Percentiles rank a stretch among this genome's conserved stretches.
These are phyloP conservation scores for Zele albiditarsus DNA, from an alignment of 2,888 invertebrate species.

Conservation along the genomic window DNA sequence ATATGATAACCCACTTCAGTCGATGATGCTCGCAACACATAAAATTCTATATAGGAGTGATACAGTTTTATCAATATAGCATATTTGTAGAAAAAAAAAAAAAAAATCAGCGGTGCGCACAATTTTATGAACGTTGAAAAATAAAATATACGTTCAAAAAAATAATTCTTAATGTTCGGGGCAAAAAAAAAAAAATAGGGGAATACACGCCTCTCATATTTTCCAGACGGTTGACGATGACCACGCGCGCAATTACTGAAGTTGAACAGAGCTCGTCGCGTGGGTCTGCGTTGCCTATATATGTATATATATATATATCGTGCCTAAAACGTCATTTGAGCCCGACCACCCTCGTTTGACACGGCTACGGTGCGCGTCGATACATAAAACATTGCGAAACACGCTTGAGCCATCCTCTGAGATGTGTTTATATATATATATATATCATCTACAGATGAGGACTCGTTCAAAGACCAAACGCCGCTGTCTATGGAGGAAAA, in stretches of 20 bases:
- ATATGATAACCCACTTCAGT: constrained; percentile 2
- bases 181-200: background rate
- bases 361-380: background rate
- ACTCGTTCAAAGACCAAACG: background rate
- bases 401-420: constrained; percentile 1
- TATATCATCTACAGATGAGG: background rate
- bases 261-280: constrained; percentile 7
- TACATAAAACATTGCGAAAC: constrained; percentile 12
- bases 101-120: background rate
- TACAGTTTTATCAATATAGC: background rate
- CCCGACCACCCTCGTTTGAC: constrained; percentile 31
- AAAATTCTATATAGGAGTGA: background rate
- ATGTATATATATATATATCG: background rate
- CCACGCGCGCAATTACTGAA: constrained; percentile 53
- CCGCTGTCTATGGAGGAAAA: background rate
- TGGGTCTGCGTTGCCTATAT: background rate
- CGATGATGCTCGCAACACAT: no score
- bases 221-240: constrained; percentile 56
- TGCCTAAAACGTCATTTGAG: constrained; percentile 7
- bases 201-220: background rate
- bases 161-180: background rate
- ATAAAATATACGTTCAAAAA: background rate
- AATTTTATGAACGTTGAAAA: background rate
- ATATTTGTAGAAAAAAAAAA: background rate
- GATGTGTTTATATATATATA: background rate